Evolutionary conservation across 1,140 invertebrate species (phyloP).

Genomic region (Apocrypta bakeri): DNA sequence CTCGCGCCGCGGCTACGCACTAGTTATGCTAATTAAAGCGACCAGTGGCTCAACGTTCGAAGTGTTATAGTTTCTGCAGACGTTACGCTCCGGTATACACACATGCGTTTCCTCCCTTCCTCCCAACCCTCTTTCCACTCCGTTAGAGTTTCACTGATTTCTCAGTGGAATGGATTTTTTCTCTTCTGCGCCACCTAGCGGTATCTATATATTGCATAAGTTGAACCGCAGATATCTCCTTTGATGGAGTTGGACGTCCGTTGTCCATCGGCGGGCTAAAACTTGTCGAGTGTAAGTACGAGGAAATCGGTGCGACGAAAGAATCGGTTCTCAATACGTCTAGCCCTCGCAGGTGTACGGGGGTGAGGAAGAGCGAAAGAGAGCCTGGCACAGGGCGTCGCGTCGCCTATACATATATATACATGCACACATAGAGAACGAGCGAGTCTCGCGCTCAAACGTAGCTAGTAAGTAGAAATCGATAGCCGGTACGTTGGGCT

Average conservation of each 20-base stretch:
- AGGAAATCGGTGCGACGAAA: not conserved
- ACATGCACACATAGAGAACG: constrained; percentile 12
- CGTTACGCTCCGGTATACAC: too few species aligned
- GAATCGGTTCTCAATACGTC: not conserved
- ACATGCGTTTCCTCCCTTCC: too few species aligned
- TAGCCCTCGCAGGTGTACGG: not conserved
- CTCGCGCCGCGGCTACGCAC: constrained; percentile 62
- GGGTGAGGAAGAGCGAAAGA: too few species aligned
- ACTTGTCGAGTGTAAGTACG: not conserved
- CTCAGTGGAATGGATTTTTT: too few species aligned
- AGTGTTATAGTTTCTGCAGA: not conserved
- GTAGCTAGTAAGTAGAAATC: constrained; percentile 57
- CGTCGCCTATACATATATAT: not conserved
- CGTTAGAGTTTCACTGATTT: too few species aligned
- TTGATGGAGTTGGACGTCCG: too few species aligned
- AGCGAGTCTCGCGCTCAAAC: constrained; percentile 43
- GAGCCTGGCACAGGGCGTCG: not conserved
- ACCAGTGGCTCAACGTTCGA: constrained; percentile 50
- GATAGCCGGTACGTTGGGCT: constrained; percentile 52
- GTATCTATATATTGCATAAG: too few species aligned
- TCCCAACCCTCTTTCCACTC: too few species aligned
- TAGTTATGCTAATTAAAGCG: constrained; percentile 71
- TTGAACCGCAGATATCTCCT: too few species aligned
- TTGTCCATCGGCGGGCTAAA: not conserved
- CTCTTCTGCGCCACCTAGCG: too few species aligned